Evolutionary conservation across 64 coral and sea anemone species (phyloP).

Genomic region (Pocillopora damicornis): DNA sequence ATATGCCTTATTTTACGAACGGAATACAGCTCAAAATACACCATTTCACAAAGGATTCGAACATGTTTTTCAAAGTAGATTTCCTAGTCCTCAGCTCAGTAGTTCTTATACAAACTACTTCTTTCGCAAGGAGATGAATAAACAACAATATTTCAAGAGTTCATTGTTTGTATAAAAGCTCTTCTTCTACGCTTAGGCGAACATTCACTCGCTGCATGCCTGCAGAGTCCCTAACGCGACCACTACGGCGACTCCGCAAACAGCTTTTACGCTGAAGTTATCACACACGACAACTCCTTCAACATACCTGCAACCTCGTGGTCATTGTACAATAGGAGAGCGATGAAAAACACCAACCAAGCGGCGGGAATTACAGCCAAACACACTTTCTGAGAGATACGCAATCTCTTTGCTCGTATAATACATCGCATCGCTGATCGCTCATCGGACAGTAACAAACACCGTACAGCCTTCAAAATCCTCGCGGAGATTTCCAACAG

Average conservation of each 20-base stretch:
- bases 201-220: slow-evolving; percentile 41
- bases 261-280: not conserved
- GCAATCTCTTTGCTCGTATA: slow-evolving; percentile 6
- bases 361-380: slow-evolving; percentile 16
- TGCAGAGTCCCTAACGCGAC: not conserved
- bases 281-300: not conserved
- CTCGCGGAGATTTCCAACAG: slow-evolving; percentile 4
- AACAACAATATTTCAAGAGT: slow-evolving; percentile 18
- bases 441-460: not conserved
- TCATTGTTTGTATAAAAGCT: slow-evolving; percentile 15
- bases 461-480: not conserved
- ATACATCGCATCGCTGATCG: slow-evolving; percentile 31
- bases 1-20: slow-evolving; percentile 6
- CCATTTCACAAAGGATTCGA: not conserved
- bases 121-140: not conserved
- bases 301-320: slow-evolving; percentile 12
- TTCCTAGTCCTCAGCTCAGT: not conserved
- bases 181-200: not conserved
- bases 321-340: slow-evolving; percentile 15
- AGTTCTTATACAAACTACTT: too few relatives aligned
- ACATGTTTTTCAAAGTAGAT: not conserved
- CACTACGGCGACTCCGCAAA: slow-evolving; percentile 13
- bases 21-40: not conserved
- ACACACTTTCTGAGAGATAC: slow-evolving; percentile 20
- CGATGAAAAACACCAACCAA: slow-evolving; percentile 7